Evolutionary conservation across 2,888 invertebrate genomes (phyloP), one percentile per base, ranked within the genome.

Genomic region (Tachina lurida): DNA sequence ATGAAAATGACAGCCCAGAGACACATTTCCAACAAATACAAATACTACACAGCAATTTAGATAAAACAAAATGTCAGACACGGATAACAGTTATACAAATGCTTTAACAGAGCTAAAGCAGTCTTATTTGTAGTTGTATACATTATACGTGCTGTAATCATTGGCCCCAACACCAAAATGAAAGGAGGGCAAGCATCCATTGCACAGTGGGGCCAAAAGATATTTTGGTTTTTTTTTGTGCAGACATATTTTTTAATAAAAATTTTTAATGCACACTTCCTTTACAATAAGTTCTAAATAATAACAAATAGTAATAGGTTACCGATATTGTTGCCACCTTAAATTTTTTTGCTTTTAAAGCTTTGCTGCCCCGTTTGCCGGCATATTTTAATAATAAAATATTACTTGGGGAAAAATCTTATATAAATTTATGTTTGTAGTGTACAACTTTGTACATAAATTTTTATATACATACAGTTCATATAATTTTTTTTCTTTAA

Each of bases 1-100:
- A 92, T 91, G 90, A 90, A 91, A 91, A 91, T 91, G 91, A 92
- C 91, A 92, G 91, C 92, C 92, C 89, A 91, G 91, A 92, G 92
- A 91, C 91, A 92, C 91, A 92, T 91, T 91, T 89, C 88, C 75
- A 87, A 78, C 82, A 88, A 86, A 58, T 70, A 78, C 67, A 65
- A 49, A 73, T 75, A 75, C 47, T 70, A 49, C 67, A 84, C 78
- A 77, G 67, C 76, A 76, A 63, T 78, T 74, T 65, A 86, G 86
- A 84, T 86, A 84, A 75, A 80, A 78, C 68, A 86, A 80, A 80
- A 84, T 81, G 70, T 84, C 84, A 84, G 83, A 86, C 86, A 86
- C 76, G 80, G 84, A 77, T 86, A 81, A 81, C 80, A 84, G 77
- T 73, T 41, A 41, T 19, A 41, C 60, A 56, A 67, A 31, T 71